Percentiles rank a stretch among this genome's conserved stretches.
Evolutionary conservation across 2,888 invertebrate genomes (phyloP).

Genomic region (Rhabditoides inermis): DNA sequence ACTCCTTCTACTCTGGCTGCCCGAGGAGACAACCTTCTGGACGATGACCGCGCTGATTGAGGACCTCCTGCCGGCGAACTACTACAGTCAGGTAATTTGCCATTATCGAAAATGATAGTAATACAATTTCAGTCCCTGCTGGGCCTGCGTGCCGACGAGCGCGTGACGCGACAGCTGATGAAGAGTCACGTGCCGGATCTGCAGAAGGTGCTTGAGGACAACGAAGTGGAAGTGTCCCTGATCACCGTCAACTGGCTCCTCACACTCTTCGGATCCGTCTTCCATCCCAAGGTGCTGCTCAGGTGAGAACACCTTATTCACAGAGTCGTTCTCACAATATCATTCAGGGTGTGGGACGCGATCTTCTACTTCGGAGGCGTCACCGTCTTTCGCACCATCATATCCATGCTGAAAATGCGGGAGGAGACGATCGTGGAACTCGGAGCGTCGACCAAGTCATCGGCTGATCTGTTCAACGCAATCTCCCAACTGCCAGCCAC

Average conservation of each 20-base stretch:
- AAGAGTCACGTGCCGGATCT: slow-evolving; percentile 77
- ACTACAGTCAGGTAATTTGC: slow-evolving; percentile 91
- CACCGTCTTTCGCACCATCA: slow-evolving; percentile 68
- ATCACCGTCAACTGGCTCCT: slow-evolving; percentile 96
- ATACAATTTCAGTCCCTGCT: too few relatives aligned
- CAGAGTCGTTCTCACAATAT: too few relatives aligned
- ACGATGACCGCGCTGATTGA: slow-evolving; percentile 97
- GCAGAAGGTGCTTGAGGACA: slow-evolving; percentile 66
- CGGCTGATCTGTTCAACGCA: slow-evolving; percentile 94
- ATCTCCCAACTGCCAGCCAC: slow-evolving; percentile 77
- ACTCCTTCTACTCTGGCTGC: slow-evolving; percentile 79
- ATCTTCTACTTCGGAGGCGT: slow-evolving; percentile 92
- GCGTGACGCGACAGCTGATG: slow-evolving; percentile 83
- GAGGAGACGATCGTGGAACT: slow-evolving; percentile 73
- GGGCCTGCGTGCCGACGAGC: slow-evolving; percentile 62
- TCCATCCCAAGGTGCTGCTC: slow-evolving; percentile 84
- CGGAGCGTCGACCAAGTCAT: slow-evolving; percentile 64
- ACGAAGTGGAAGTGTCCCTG: slow-evolving; percentile 77
- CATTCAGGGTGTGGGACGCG: slow-evolving; percentile 93
- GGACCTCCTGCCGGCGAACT: slow-evolving; percentile 89
- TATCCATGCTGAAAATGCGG: slow-evolving; percentile 54
- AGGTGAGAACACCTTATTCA: too few relatives aligned
- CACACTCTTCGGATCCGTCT: slow-evolving; percentile 88
- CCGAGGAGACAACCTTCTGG: slow-evolving; percentile 98
- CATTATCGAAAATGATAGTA: too few relatives aligned